phyloP scores from a whole-genome alignment of 2,113 vertebrate genomes.

The Hemiscyllium ocellatum region DNA sequence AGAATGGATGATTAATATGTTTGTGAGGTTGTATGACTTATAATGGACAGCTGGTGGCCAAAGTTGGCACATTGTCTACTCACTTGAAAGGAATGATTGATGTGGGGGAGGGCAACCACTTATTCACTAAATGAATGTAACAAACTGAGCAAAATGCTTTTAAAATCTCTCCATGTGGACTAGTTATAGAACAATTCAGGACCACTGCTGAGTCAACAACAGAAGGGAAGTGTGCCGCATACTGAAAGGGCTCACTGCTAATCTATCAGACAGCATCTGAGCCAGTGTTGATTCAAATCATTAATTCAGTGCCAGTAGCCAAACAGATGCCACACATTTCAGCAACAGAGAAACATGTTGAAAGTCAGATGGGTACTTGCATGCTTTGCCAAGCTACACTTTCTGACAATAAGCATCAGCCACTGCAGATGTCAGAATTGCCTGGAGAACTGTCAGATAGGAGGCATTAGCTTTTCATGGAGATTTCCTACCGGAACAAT shows the following conservation, averaged over 20 bases:
- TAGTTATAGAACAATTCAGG: slow-evolving; percentile 12
- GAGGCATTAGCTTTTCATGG: background rate
- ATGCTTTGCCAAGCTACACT: background rate
- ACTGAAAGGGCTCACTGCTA: background rate
- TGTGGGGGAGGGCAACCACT: background rate
- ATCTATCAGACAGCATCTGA: slow-evolving; percentile 34
- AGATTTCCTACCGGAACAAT: background rate
- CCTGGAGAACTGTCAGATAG: background rate
- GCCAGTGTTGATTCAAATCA: slow-evolving; percentile 20
- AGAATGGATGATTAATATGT: background rate
- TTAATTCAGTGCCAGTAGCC: background rate
- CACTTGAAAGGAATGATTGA: background rate
- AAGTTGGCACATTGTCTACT: background rate
- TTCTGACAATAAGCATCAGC: background rate
- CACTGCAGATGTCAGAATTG: background rate
- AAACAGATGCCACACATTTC: slow-evolving; percentile 33
- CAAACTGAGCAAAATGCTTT: background rate
- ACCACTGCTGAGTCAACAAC: slow-evolving; percentile 24
- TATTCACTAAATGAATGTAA: slow-evolving; percentile 5
- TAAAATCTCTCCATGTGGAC: background rate
- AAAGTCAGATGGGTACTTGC: background rate
- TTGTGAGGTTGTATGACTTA: background rate
- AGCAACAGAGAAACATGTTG: slow-evolving; percentile 1
- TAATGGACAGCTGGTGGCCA: background rate
- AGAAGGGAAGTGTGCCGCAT: slow-evolving; percentile 31